These are phyloP conservation scores for Rhineura floridana DNA, from an alignment of 2,113 vertebrate genomes.

Conservation along the genomic window DNA sequence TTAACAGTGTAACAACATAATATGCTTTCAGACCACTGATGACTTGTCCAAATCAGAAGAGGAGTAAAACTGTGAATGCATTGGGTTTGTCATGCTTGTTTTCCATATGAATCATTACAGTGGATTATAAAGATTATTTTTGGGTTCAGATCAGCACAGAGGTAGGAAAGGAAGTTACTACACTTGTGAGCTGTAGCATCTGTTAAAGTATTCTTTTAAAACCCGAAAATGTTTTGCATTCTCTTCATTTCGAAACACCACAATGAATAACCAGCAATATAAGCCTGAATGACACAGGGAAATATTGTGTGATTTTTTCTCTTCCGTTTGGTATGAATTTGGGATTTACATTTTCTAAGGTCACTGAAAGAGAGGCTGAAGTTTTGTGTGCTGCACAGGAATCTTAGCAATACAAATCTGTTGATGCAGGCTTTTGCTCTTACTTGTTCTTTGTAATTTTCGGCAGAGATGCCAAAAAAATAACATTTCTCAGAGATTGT, in stretches of 20 bases:
- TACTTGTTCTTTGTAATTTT: constrained; percentile 14
- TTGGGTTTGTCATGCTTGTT: not conserved
- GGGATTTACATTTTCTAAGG: constrained; percentile 6
- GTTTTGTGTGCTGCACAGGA: not conserved
- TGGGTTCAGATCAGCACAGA: not conserved
- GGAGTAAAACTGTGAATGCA: not conserved
- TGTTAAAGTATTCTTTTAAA: not conserved
- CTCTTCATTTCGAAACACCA: not conserved
- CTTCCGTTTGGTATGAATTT: not conserved
- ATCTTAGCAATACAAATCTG: not conserved
- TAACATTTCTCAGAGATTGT: constrained; percentile 11
- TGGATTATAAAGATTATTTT: not conserved
- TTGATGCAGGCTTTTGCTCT: not conserved
- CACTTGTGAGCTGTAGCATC: not conserved
- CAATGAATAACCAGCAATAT: not conserved
- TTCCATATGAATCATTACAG: not conserved
- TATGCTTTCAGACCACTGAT: not conserved
- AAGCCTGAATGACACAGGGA: not conserved
- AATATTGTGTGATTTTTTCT: not conserved
- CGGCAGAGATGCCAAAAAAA: not conserved
- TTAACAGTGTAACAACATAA: not conserved
- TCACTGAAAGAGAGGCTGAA: not conserved
- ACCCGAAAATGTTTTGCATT: not conserved
- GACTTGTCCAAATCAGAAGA: not conserved
- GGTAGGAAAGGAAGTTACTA: not conserved